A percentile compares a stretch with the other conserved stretches of the same genome.
Evolutionary conservation across 2,113 vertebrate genomes (phyloP).

Genomic region (Apteryx mantelli): DNA sequence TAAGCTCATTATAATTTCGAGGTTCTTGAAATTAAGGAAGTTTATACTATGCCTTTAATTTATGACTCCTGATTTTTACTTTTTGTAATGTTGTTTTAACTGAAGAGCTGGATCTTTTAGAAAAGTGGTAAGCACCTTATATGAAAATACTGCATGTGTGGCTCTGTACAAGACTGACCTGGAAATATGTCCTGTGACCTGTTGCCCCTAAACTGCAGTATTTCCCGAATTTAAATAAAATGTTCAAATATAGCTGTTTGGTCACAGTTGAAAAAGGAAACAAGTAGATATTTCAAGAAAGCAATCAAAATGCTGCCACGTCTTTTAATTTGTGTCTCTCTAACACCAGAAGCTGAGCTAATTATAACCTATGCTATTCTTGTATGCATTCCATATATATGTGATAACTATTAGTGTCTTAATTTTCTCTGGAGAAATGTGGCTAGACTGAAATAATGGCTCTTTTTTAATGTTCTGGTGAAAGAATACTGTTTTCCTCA

Average conservation of each 20-base stretch:
- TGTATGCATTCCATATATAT: not conserved
- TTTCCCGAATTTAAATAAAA: not conserved
- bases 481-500: not conserved
- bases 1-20: not conserved
- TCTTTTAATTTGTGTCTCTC: not conserved
- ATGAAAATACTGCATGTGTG: not conserved
- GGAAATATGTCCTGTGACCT: not conserved
- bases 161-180: not conserved
- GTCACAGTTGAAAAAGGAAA: not conserved
- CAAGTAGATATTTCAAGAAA: not conserved
- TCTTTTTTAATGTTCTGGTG: not conserved
- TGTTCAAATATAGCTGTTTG: not conserved
- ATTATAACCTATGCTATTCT: not conserved
- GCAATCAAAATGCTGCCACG: not conserved
- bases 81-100: not conserved
- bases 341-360: not conserved
- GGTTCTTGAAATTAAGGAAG: not conserved
- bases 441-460: not conserved
- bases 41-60: not conserved
- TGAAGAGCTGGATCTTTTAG: not conserved
- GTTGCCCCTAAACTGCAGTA: fast-evolving
- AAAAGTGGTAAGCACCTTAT: not conserved
- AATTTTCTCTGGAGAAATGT: not conserved
- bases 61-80: not conserved
- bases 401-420: not conserved